A percentile compares a stretch with the other conserved stretches of the same genome.
These are phyloP conservation scores for Lepisosteus osseus DNA, from an alignment of 2,113 vertebrate species.

Conservation along the genomic window DNA sequence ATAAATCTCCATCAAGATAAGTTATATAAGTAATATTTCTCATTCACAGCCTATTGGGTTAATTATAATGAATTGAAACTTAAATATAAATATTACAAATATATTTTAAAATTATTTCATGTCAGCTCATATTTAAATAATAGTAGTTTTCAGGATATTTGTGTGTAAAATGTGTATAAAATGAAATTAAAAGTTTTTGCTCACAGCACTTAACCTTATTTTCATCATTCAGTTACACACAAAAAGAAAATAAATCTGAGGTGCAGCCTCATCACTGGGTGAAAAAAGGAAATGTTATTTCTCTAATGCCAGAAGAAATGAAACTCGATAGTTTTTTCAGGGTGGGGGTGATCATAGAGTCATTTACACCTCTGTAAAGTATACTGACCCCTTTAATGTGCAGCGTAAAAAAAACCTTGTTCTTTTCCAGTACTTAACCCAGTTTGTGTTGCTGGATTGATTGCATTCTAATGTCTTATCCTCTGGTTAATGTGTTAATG, in stretches of 20 bases:
- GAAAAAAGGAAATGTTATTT: constrained; percentile 32
- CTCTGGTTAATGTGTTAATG: constrained; percentile 54
- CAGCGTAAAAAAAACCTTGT: constrained; percentile 29
- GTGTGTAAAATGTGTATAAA: too few species aligned
- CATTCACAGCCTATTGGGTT: constrained; percentile 55
- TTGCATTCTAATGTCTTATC: constrained; percentile 60
- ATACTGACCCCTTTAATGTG: constrained; percentile 50
- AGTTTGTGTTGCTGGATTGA: constrained; percentile 64
- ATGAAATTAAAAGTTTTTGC: too few species aligned
- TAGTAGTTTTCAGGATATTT: constrained; percentile 15
- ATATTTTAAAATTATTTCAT: constrained; percentile 52
- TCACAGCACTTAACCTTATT: too few species aligned
- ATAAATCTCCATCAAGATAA: constrained; percentile 64
- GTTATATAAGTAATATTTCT: constrained; percentile 56
- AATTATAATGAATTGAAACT: constrained; percentile 63
- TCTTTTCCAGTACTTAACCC: constrained; percentile 40
- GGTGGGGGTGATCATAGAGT: constrained; percentile 29
- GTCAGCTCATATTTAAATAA: constrained; percentile 40
- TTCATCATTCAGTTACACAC: too few species aligned
- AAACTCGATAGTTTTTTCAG: constrained; percentile 38
- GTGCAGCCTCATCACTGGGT: background rate
- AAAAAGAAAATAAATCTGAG: too few species aligned
- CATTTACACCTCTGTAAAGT: constrained; percentile 41
- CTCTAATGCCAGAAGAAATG: constrained; percentile 33
- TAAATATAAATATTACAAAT: constrained; percentile 58